Evolutionary conservation across 1,140 invertebrate genomes (phyloP).

Genomic region (Pseudomyrmex gracilis): DNA sequence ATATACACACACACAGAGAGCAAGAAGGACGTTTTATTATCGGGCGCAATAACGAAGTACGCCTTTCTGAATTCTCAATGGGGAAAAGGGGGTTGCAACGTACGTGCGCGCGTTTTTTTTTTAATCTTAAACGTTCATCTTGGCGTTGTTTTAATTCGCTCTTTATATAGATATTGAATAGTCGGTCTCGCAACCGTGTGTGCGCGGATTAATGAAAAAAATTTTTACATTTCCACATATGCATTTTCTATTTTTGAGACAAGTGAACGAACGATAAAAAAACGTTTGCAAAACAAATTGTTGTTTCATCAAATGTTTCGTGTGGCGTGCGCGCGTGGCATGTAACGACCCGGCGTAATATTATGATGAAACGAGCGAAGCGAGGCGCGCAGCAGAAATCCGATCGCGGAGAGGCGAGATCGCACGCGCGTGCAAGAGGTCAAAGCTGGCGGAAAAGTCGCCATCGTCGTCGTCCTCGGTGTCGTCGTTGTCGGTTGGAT

Average conservation of each 20-base stretch:
- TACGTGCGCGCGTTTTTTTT: no score
- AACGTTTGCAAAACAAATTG: constrained; percentile 15
- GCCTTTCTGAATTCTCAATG: no score
- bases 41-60: no score
- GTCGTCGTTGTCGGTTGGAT: constrained; percentile 23
- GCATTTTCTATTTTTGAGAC: not conserved
- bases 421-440: constrained; percentile 52
- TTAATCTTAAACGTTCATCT: not conserved
- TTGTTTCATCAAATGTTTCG: constrained; percentile 19
- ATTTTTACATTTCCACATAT: not conserved
- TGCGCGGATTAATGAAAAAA: no score
- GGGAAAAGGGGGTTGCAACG: not conserved
- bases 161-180: not conserved
- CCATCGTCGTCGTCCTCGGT: not conserved
- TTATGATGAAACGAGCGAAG: constrained; percentile 43
- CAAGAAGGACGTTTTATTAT: not conserved
- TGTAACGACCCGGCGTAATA: constrained; percentile 40
- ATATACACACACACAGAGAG: no score
- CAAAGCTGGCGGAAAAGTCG: constrained; percentile 57
- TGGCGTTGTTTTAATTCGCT: not conserved
- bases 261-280: not conserved
- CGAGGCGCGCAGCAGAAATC: constrained; percentile 54
- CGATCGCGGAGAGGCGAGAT: constrained; percentile 41
- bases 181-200: not conserved
- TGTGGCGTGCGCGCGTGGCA: constrained; percentile 13